Evolutionary conservation across 2,888 invertebrate genomes (phyloP).

Genomic region (Rugalucina vietnamica): DNA sequence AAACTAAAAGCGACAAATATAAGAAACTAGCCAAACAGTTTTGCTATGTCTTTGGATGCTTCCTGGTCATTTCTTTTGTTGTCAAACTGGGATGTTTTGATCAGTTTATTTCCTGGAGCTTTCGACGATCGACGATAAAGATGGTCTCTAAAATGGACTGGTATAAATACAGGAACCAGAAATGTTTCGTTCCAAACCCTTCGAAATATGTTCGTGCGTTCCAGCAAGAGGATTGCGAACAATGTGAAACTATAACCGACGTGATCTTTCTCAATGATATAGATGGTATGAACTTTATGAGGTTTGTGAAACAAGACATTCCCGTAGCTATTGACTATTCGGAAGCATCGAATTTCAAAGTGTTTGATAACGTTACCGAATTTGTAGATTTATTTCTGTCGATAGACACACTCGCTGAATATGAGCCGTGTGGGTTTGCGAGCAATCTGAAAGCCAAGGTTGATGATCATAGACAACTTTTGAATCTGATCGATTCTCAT

Average conservation of each 20-base stretch:
- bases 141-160: background rate
- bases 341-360: background rate
- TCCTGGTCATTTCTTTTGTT: background rate
- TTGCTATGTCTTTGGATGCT: background rate
- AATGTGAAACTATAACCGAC: slow-evolving; percentile 15
- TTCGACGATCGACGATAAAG: background rate
- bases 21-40: background rate
- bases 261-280: background rate
- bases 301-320: slow-evolving; percentile 13
- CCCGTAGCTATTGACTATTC: background rate
- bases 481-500: slow-evolving; percentile 6
- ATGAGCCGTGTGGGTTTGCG: slow-evolving; percentile 40
- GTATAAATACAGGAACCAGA: background rate
- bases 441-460: slow-evolving; percentile 35
- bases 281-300: background rate
- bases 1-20: background rate
- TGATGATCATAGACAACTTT: slow-evolving; percentile 20
- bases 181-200: background rate
- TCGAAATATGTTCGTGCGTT: background rate
- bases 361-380: background rate
- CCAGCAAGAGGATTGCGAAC: slow-evolving; percentile 23
- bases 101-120: background rate
- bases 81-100: background rate
- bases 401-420: slow-evolving; percentile 6
- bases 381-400: slow-evolving; percentile 31